phyloP scores from a whole-genome alignment of 2,797 vertebrate species.

The Chanos chanos region DNA sequence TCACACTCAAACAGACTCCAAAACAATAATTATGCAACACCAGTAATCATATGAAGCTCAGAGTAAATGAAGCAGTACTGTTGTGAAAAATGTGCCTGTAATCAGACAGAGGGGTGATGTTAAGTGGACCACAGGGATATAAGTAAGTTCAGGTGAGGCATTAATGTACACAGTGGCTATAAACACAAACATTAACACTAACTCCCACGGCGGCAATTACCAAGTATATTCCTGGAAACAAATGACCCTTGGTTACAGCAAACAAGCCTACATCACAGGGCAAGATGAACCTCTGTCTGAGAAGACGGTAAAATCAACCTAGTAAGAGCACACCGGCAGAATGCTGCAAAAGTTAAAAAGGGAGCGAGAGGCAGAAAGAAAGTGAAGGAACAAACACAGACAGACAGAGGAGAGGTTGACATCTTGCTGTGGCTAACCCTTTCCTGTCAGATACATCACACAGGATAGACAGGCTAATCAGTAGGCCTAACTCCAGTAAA shows the following conservation, averaged over 20 bases:
- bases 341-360: too few relatives aligned
- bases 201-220: neutral
- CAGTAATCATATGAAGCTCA: constrained; percentile 4
- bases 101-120: too few relatives aligned
- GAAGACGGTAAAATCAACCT: neutral
- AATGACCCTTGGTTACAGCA: constrained; percentile 6
- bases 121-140: too few relatives aligned
- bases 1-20: neutral
- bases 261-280: neutral
- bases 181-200: neutral
- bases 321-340: neutral
- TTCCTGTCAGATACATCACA: too few relatives aligned
- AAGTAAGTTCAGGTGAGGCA: too few relatives aligned
- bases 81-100: too few relatives aligned
- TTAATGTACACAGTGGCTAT: too few relatives aligned
- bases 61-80: constrained; percentile 11
- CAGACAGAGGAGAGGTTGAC: constrained; percentile 36
- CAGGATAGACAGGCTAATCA: too few relatives aligned
- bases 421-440: too few relatives aligned
- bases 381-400: constrained; percentile 39
- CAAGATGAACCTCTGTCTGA: too few relatives aligned
- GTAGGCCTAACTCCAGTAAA: too few relatives aligned
- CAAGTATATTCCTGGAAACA: neutral
- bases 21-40: neutral
- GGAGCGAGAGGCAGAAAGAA: neutral